A percentile compares a stretch with the other conserved stretches of the same genome.
These are phyloP conservation scores for Galleria mellonella DNA, from an alignment of 1,140 invertebrate genomes.

Conservation along the genomic window DNA sequence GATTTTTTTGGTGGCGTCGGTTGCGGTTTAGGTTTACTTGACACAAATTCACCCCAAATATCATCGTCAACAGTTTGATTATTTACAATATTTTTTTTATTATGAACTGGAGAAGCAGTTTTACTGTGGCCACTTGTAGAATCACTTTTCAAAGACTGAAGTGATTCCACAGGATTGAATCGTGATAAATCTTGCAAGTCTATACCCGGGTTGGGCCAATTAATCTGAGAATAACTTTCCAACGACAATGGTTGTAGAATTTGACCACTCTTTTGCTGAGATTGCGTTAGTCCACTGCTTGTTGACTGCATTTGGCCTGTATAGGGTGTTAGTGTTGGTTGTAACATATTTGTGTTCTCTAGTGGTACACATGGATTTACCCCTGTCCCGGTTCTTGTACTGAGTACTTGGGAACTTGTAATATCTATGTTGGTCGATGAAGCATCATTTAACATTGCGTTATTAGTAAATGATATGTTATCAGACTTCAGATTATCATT, in stretches of 20 bases:
- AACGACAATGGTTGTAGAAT: constrained; percentile 67
- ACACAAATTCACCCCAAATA: constrained; percentile 77
- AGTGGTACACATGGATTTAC: too few relatives aligned
- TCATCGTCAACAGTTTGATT: constrained; percentile 69
- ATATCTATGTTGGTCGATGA: background rate
- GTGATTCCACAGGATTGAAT: constrained; percentile 71
- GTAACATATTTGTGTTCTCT: constrained; percentile 25
- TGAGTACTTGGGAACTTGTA: background rate
- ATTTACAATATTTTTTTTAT: constrained; percentile 24
- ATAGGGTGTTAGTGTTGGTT: constrained; percentile 21
- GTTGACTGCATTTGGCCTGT: constrained; percentile 5
- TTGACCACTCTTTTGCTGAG: constrained; percentile 53
- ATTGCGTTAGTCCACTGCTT: constrained; percentile 16
- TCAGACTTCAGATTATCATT: constrained; percentile 23
- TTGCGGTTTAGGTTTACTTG: constrained; percentile 60
- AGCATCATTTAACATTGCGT: constrained; percentile 11
- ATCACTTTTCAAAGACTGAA: constrained; percentile 59
- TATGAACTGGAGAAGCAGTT: constrained; percentile 37
- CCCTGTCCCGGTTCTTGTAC: background rate
- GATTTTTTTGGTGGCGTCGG: constrained; percentile 38
- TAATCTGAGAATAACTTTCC: constrained; percentile 74
- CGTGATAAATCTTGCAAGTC: constrained; percentile 78
- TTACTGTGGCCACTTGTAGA: constrained; percentile 33
- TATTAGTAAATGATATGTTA: constrained; percentile 22
- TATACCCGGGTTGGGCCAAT: constrained; percentile 80